Evolutionary conservation across 2,888 invertebrate species (phyloP).

Genomic region (Caenorhabditis sinica): DNA sequence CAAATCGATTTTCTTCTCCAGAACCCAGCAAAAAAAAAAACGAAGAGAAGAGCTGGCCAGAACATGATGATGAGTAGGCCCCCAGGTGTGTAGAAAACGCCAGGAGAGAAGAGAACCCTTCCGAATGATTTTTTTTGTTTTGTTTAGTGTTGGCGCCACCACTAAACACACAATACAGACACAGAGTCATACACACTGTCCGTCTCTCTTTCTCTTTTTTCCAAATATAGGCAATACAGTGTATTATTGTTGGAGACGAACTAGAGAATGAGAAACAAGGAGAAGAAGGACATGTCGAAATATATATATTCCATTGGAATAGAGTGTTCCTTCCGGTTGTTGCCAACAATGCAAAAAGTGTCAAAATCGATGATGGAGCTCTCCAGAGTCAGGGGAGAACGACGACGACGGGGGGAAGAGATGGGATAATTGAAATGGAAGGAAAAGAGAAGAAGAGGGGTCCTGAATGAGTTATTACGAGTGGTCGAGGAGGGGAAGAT

Average conservation of each 20-base stretch:
- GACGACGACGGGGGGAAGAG: conserved; percentile 3
- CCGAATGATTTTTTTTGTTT: conserved; percentile 37
- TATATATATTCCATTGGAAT: neutral
- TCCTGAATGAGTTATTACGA: conserved; percentile 60
- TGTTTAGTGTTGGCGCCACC: conserved; percentile 65
- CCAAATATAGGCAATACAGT: conserved; percentile 65
- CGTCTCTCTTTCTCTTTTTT: conserved; percentile 26
- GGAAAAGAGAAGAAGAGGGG: conserved; percentile 9
- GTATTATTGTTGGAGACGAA: conserved; percentile 11
- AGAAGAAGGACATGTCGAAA: conserved; percentile 11
- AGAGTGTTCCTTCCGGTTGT: conserved; percentile 51
- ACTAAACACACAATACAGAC: conserved; percentile 63
- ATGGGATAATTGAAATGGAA: conserved; percentile 52
- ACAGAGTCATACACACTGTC: conserved; percentile 19
- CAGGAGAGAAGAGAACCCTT: conserved; percentile 20
- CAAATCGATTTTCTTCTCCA: conserved; percentile 31
- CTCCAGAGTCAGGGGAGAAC: too few species aligned
- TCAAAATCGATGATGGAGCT: conserved; percentile 50
- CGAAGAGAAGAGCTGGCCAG: conserved; percentile 10
- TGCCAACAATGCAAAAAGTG: conserved; percentile 44
- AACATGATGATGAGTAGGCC: conserved; percentile 48
- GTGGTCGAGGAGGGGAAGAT: conserved; percentile 22
- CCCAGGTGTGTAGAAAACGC: conserved; percentile 59
- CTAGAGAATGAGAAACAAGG: conserved; percentile 3
- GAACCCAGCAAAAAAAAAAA: conserved; percentile 12